Base-by-base conservation (phyloP, 2,888 invertebrate species). In the Trisateles emortualis region DNA sequence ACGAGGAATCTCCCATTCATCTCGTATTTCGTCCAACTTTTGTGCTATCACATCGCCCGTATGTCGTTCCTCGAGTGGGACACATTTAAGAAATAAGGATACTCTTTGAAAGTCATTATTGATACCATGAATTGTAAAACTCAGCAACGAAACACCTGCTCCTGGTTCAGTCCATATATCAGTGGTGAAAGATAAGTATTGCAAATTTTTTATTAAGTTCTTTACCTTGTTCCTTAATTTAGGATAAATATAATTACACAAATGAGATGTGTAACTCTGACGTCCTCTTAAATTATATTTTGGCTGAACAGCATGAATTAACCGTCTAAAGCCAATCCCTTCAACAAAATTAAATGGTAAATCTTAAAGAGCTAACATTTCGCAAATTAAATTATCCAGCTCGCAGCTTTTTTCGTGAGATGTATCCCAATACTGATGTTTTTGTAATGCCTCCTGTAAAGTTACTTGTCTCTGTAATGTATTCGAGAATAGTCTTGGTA, bases 311-410 rank as follows among this genome's bases (percentile, higher is more conserved):
- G 6, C 26, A 9, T 72, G 64, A 22, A 74, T 67, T 10, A 74
- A 4, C 5, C 72, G 48, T 6, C 61, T 60, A 68, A 75, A 76
- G 40, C 68, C 74, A 8, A 73, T 39, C 2, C 65, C 60, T 48
- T 74, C 70, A 9, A 70, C 74, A 66, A 74, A 74, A 40, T 64
- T 54, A 39, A 71, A 61, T 0, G 72, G 65, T 57, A 74, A 54
- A 65, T 72, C 59, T 47, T 74, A 68, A 30, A 68, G 41, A 5
- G 70, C 73, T 45, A 72, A 69, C 68, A 74, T 74, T 66, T 74
- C 69, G 14, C 59, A 61, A 32, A 72, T 68, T 1, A 66, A 44
- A 30, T 67, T 52, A 22, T 67, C 64, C 33, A 67, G 62, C 48
- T 63, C 58, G 57, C 53, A 48, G 10, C 54, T 59, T 22, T 64